Percentiles rank a stretch among this genome's conserved stretches.
Conservation (phyloP, 1,140 invertebrate genomes). For the Calosoma granatense region DNA sequence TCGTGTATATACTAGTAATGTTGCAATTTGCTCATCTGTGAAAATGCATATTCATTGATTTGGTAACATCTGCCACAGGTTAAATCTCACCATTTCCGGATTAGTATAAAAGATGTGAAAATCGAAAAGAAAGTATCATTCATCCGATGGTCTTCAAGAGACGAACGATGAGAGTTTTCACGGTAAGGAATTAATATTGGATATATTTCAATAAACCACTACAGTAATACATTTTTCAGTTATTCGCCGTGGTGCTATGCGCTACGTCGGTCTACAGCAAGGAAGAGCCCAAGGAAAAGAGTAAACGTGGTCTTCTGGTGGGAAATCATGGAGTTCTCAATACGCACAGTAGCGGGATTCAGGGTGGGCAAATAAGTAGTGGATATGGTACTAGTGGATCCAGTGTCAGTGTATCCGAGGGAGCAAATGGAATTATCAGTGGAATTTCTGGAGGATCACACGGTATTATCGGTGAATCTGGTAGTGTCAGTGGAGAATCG, state of each 20-base stretch:
- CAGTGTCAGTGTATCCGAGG: too few relatives aligned
- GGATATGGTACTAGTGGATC: slow-evolving; percentile 5
- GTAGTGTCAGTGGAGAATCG: background rate
- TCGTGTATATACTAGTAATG: too few relatives aligned
- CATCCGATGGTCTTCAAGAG: too few relatives aligned
- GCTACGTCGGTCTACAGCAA: background rate
- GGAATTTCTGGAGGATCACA: background rate
- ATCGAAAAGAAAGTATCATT: too few relatives aligned
- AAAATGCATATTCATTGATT: too few relatives aligned
- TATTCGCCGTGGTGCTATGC: background rate
- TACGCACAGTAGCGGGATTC: slow-evolving; percentile 1
- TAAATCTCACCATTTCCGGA: too few relatives aligned
- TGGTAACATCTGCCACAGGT: too few relatives aligned
- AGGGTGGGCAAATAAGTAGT: slow-evolving; percentile 10
- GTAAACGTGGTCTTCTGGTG: slow-evolving; percentile 15
- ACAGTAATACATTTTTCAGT: background rate
- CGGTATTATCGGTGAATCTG: background rate
- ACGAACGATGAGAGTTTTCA: too few relatives aligned
- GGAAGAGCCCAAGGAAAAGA: slow-evolving; percentile 12
- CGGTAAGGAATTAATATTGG: too few relatives aligned
- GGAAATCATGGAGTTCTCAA: slow-evolving; percentile 12
- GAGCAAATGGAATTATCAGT: background rate
- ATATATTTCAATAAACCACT: too few relatives aligned
- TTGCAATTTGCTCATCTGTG: too few relatives aligned
- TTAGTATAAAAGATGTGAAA: too few relatives aligned